Evolutionary conservation across 2,797 vertebrate species (phyloP).

Genomic region (Toxotes lorentzi): DNA sequence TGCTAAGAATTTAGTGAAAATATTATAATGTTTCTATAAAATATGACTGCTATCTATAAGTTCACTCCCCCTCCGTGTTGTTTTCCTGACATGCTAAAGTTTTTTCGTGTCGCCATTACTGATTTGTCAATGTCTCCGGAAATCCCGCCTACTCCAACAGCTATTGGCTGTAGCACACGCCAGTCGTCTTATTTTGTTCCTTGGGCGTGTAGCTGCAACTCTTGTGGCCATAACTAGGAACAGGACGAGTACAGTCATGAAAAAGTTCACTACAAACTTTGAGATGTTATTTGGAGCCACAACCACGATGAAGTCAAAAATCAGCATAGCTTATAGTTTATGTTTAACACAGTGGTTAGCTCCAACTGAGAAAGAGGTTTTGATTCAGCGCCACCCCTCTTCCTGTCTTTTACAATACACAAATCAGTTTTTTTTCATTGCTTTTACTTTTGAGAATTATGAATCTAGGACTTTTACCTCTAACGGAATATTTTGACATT

Average conservation of each 20-base stretch:
- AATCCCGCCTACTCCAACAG: constrained; percentile 21
- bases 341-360: not conserved
- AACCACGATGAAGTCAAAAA: not conserved
- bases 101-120: constrained; percentile 63
- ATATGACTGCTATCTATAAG: constrained; percentile 82
- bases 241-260: not conserved
- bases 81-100: constrained; percentile 83
- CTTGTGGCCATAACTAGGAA: constrained; percentile 7
- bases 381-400: not conserved
- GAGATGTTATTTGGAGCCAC: not conserved
- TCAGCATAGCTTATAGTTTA: too few species aligned
- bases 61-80: constrained; percentile 82
- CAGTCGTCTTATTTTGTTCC: constrained; percentile 39
- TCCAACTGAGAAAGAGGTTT: not conserved
- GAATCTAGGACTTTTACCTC: too few species aligned
- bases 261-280: not conserved
- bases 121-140: constrained; percentile 83
- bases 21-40: constrained; percentile 78
- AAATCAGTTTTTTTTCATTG: not conserved
- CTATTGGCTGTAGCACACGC: constrained; percentile 69
- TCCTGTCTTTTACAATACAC: not conserved
- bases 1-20: constrained; percentile 47
- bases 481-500: not conserved
- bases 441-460: not conserved
- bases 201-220: constrained; percentile 59